Evolutionary conservation across 1,140 invertebrate genomes (phyloP), one percentile per base, ranked within the genome.

Genomic region (Lepidurus packardi): DNA sequence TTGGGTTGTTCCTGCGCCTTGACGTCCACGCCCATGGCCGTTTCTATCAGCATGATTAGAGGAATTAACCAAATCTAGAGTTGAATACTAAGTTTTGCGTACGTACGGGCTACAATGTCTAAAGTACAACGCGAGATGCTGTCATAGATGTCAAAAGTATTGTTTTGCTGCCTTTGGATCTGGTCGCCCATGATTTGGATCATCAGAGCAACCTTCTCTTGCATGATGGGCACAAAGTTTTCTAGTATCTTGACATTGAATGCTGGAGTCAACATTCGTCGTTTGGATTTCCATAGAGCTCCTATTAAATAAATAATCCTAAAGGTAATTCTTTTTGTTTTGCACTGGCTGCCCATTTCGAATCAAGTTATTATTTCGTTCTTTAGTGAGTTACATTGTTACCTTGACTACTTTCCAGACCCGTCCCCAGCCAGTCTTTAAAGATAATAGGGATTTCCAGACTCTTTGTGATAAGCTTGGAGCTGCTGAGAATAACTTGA

Each of bases 161-260:
- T 78, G 2, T 84, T 85, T 43, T 84, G 82, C 1, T 86, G 80
- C 21, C 84, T 73, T 87, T 86, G 73, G 42, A 90, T 87, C 81
- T 96, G 92, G 79, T 92, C 90, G 81, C 92, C 91, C 84, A 97
- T 94, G 1, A 95, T 89, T 25, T 90, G 89, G 10, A 94, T 82
- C 24, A 95, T 85, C 47, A 91, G 87, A 8, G 88, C 84, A 8
- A 89, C 87, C 81, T 95, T 92, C 80, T 90, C 88, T 81, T 92
- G 89, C 82, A 95, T 93, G 1, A 89, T 85, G 2, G 85, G 83
- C 16, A 90, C 73, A 81, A 91, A 91, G 79, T 89, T 86, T 79
- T 90, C 85, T 16, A 90, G 82, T 77, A 90, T 90, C 79, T 87
- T 86, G 82, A 91, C 90, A 82, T 90, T 90, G 82, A 90, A 90